These are phyloP conservation scores for Erpobdella octoculata DNA, from an alignment of 2,888 invertebrate species.

Conservation along the genomic window DNA sequence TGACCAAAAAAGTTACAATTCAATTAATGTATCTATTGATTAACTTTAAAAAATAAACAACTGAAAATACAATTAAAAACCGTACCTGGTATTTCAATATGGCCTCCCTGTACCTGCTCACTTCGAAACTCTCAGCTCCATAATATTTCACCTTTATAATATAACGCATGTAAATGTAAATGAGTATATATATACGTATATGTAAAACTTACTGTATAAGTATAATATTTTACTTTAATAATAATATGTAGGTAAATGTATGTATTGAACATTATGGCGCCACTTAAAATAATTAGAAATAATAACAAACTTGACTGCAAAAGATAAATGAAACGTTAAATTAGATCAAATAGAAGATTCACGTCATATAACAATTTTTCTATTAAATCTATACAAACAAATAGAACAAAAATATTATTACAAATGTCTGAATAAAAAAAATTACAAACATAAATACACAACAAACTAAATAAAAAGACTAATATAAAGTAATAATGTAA, in stretches of 20 bases:
- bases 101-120: slow-evolving; percentile 71
- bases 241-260: too few species aligned
- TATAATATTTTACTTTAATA: too few species aligned
- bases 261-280: too few species aligned
- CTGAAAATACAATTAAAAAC: not conserved
- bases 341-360: too few species aligned
- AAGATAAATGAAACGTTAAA: too few species aligned
- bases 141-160: slow-evolving; percentile 71
- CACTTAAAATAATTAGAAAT: too few species aligned
- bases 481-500: not conserved
- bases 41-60: not conserved
- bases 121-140: slow-evolving; percentile 85
- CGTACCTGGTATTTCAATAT: slow-evolving; percentile 74
- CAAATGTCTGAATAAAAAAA: not conserved
- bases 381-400: not conserved
- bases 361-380: not conserved
- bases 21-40: too few species aligned
- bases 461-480: not conserved
- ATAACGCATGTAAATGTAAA: too few species aligned
- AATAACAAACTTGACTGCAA: too few species aligned
- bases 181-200: too few species aligned
- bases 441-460: not conserved
- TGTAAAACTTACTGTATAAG: too few species aligned
- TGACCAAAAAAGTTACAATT: not conserved
- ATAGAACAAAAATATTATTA: not conserved